Base-by-base conservation (phyloP, 1,140 invertebrate genomes). In the Dendroctonus ponderosae region DNA sequence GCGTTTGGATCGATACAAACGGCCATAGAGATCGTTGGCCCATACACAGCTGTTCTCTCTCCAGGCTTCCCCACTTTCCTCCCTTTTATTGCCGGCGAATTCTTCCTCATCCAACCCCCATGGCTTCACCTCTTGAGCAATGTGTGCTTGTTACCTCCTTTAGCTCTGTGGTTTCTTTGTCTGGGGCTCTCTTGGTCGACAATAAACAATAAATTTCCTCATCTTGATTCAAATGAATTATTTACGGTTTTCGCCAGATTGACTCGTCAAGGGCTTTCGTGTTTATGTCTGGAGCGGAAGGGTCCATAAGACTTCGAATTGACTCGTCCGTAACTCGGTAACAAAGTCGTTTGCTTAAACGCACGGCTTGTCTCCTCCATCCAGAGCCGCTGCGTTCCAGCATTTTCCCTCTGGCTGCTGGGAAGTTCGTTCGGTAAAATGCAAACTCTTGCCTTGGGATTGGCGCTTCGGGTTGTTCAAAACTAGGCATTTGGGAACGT, bases 331-430 rank as follows among this genome's bases (percentile, higher is more conserved):
- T 50, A 50, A 49, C 46, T 49, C 59, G 26, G 60, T 40, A 42
- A 50, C 60, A 41, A 62, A 43, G 60, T 62, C 50, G 60, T 62
- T 62, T 62, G 49, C 15, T 38, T 62, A 62, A 62, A 62, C 40
- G 60, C 49, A 62, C 60, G 60, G 53, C 37, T 51, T 62, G 49
- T 39, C 49, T 37, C 53, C 53, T n/a, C 44, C 9, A 43, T 58
- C 38, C 6, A 15, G 44, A 15, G 26, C 15, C 9, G 46, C 37
- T 52, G 15, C 49, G 60, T 62, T 62, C 60, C 43, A 8, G 58
- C 12, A 50, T 61, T 61, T 38, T n/a, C 9, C 26, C 26, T 26
- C 26, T 26, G 26, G 3, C 26, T 26, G 3, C 26, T 26, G 26
- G 26, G 26, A 26, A 26, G 3, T 26, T 26, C 3, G 26, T 26